Percentiles rank a stretch among this genome's conserved stretches.
Evolutionary conservation across 2,113 vertebrate species (phyloP).

Genomic region (Corvus cornix): DNA sequence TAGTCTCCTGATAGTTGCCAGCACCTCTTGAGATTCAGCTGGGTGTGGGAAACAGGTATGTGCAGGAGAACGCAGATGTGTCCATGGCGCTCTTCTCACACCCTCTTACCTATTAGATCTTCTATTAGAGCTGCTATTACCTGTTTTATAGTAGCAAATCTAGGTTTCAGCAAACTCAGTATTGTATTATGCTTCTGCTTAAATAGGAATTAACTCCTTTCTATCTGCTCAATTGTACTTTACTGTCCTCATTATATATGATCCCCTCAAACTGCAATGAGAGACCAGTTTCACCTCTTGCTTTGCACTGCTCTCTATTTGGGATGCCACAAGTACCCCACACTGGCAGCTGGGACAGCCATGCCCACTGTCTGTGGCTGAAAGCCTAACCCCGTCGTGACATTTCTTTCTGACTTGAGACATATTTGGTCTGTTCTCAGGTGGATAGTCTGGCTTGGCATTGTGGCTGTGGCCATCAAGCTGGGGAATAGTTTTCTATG

Average conservation of each 20-base stretch:
- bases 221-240: neutral
- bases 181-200: neutral
- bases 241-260: neutral
- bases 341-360: neutral
- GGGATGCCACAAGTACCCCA: neutral
- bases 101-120: neutral
- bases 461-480: neutral
- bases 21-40: neutral
- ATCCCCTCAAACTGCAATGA: neutral
- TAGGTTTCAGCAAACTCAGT: neutral
- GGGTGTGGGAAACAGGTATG: neutral
- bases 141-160: neutral
- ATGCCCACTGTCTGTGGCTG: neutral
- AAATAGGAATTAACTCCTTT: neutral
- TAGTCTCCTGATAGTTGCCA: neutral
- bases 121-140: neutral
- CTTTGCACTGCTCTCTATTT: neutral
- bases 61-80: neutral
- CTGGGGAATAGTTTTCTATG: neutral
- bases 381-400: rapidly evolving
- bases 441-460: neutral
- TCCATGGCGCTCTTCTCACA: neutral
- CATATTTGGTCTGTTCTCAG: neutral
- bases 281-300: neutral
- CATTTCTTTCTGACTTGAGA: neutral